A percentile compares a stretch with the other conserved stretches of the same genome.
These are phyloP conservation scores for Coelinius sp. DNA, from an alignment of 2,888 invertebrate genomes.

Conservation along the genomic window DNA sequence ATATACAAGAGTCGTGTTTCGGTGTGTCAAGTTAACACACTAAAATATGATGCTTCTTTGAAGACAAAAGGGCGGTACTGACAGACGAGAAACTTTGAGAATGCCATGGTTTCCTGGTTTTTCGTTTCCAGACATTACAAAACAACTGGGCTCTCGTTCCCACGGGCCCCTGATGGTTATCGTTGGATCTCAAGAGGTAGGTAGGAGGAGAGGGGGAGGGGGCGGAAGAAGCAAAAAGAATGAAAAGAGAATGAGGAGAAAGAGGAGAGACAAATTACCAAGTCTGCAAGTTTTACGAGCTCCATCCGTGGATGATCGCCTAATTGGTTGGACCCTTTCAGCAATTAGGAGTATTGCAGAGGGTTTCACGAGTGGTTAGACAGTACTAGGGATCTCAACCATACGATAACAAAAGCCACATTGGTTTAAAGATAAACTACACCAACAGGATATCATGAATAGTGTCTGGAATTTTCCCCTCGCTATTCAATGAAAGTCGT, in stretches of 20 bases:
- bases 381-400: background rate
- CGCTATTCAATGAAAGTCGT: constrained; percentile 22
- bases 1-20: too few relatives aligned
- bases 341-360: constrained; percentile 50
- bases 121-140: constrained; percentile 55
- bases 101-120: constrained; percentile 63
- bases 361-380: constrained; percentile 6
- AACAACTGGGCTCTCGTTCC: constrained; percentile 47
- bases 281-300: constrained; percentile 33
- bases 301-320: constrained; percentile 59
- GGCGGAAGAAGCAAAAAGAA: background rate
- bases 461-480: constrained; percentile 23
- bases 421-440: constrained; percentile 63
- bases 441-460: constrained; percentile 63
- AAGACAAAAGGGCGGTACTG: constrained; percentile 37
- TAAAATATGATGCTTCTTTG: constrained; percentile 41
- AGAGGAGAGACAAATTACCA: background rate
- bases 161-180: background rate
- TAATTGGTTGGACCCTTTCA: constrained; percentile 61
- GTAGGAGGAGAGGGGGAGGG: background rate
- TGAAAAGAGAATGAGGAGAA: background rate
- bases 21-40: too few relatives aligned
- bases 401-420: constrained; percentile 38
- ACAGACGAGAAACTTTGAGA: constrained; percentile 41
- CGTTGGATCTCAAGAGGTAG: background rate